Percentiles rank a stretch among this genome's conserved stretches.
Evolutionary conservation across 2,888 invertebrate genomes (phyloP).

Genomic region (Tethea ocularis): DNA sequence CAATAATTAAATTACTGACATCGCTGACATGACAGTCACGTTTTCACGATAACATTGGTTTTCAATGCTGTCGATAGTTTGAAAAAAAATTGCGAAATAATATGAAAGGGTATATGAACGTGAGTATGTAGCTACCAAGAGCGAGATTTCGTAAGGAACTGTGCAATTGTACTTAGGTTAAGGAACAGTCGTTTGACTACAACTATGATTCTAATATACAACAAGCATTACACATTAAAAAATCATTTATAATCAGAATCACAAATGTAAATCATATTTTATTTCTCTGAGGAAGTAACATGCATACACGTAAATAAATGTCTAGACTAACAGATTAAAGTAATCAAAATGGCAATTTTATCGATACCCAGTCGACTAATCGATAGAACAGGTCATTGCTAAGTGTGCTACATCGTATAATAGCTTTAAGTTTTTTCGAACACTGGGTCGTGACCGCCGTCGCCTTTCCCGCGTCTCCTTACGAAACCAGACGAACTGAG

Average conservation of each 20-base stretch:
- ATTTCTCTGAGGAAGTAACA: no score
- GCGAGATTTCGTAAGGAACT: background rate
- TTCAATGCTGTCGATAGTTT: background rate
- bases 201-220: no score
- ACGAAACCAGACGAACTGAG: slow-evolving; percentile 34
- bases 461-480: slow-evolving; percentile 41
- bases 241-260: no score
- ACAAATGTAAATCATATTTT: no score
- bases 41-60: background rate
- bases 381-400: slow-evolving; percentile 26
- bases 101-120: background rate
- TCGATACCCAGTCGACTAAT: slow-evolving; percentile 18
- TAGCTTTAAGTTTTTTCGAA: slow-evolving; percentile 27
- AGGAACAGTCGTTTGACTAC: no score
- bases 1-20: background rate
- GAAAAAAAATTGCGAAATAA: background rate
- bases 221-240: no score
- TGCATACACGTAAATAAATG: no score
- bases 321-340: background rate
- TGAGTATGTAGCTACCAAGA: background rate
- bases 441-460: slow-evolving; percentile 35
- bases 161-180: background rate
- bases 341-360: slow-evolving; percentile 14
- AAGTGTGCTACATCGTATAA: slow-evolving; percentile 21
- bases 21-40: background rate